Conservation (phyloP, 2,113 vertebrate species). For the Bostrychus sinensis region DNA sequence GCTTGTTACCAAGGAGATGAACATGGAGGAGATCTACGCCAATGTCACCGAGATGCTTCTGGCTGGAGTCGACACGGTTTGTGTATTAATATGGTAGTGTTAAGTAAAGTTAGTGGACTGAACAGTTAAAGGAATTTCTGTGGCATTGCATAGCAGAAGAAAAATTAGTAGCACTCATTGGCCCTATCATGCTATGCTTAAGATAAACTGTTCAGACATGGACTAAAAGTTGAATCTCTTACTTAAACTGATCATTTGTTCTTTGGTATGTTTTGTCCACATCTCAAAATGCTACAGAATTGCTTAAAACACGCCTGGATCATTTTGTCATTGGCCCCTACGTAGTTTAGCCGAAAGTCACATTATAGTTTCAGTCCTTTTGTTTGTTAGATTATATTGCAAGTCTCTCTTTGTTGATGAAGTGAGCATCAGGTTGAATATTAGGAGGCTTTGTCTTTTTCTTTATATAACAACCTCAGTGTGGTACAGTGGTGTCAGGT, state of each 20-base stretch:
- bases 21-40: conserved; percentile 91
- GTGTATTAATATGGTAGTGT: conserved; percentile 6
- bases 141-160: no score
- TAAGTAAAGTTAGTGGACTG: no score
- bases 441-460: not conserved
- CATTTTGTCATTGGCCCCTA: no score
- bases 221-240: no score
- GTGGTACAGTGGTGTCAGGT: not conserved
- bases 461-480: not conserved
- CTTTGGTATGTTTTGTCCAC: no score
- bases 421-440: not conserved
- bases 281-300: no score
- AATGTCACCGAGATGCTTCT: conserved; percentile 94
- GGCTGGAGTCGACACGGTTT: conserved; percentile 92
- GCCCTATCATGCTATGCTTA: no score
- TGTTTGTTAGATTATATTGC: not conserved
- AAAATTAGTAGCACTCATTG: no score
- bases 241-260: no score
- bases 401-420: not conserved
- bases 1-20: conserved; percentile 86
- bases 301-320: no score
- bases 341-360: not conserved
- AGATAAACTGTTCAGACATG: no score
- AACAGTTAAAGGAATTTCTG: no score
- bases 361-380: not conserved